A percentile compares a stretch with the other conserved stretches of the same genome.
phyloP scores from a whole-genome alignment of 2,888 invertebrate genomes.

The Ophraella communa region DNA sequence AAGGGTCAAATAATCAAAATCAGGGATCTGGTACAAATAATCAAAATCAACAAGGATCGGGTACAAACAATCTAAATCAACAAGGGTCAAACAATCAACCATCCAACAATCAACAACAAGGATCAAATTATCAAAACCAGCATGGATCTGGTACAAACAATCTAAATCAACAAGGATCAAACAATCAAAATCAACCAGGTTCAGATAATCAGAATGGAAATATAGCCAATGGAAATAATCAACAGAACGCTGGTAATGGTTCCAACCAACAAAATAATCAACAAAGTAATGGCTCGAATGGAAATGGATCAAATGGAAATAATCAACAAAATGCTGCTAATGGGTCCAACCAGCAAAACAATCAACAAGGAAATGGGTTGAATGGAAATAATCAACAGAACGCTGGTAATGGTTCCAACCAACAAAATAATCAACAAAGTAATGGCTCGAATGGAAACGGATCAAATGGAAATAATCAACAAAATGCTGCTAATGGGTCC shows the following conservation, averaged over 20 bases:
- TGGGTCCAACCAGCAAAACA: constrained; percentile 10
- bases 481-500: not conserved
- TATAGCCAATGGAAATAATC: constrained; percentile 24
- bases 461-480: constrained; percentile 30
- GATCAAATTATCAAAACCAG: constrained; percentile 4
- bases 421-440: constrained; percentile 31
- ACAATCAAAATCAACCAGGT: constrained; percentile 12
- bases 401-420: constrained; percentile 17
- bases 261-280: constrained; percentile 26
- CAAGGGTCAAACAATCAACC: constrained; percentile 21
- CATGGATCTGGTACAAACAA: not conserved
- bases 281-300: not conserved
- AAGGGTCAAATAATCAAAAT: constrained; percentile 4
- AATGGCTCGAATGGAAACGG: too few relatives aligned
- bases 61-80: constrained; percentile 15
- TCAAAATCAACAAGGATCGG: constrained; percentile 19
- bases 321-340: constrained; percentile 29
- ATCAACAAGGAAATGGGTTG: constrained; percentile 25
- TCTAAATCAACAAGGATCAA: constrained; percentile 10
- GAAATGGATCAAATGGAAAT: constrained; percentile 21
- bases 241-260: constrained; percentile 13
- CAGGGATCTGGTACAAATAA: constrained; percentile 6
- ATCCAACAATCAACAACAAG: constrained; percentile 13
- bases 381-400: constrained; percentile 31
- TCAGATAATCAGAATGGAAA: constrained; percentile 7